Evolutionary conservation across 2,888 invertebrate species (phyloP).

Genomic region (Molanna angustata): DNA sequence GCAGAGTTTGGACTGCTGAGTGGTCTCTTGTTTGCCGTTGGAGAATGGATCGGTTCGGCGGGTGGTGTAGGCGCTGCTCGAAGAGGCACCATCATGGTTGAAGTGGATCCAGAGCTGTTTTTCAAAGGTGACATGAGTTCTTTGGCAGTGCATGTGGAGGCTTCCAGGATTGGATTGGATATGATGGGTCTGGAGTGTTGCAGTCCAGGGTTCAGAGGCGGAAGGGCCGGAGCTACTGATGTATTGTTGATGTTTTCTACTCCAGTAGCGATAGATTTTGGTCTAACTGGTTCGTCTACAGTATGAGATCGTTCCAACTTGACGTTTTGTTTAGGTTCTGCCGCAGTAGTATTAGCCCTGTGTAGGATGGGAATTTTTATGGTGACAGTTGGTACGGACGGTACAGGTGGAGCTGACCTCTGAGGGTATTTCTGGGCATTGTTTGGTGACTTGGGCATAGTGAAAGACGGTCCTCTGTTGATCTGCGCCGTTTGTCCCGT

Average conservation of each 20-base stretch:
- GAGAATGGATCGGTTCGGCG: constrained; percentile 37
- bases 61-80: constrained; percentile 56
- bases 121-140: constrained; percentile 65
- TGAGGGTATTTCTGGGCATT: constrained; percentile 51
- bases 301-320: constrained; percentile 37
- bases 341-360: constrained; percentile 39
- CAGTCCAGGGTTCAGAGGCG: constrained; percentile 62
- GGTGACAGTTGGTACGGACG: constrained; percentile 52
- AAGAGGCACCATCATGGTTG: constrained; percentile 58
- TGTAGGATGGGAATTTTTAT: constrained; percentile 33
- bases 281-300: constrained; percentile 46
- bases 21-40: constrained; percentile 51
- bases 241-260: constrained; percentile 46
- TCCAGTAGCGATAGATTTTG: constrained; percentile 46
- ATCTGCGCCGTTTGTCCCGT: constrained; percentile 34
- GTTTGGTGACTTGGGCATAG: constrained; percentile 39
- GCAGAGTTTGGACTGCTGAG: constrained; percentile 45
- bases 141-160: constrained; percentile 77
- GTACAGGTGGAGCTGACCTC: constrained; percentile 63
- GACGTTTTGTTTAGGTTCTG: constrained; percentile 33
- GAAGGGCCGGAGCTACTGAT: constrained; percentile 53
- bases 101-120: constrained; percentile 43
- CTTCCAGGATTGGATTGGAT: constrained; percentile 76
- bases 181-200: constrained; percentile 67
- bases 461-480: constrained; percentile 37